Base-by-base conservation (phyloP, 2,888 invertebrate genomes). In the Ichneumoninae sp. region DNA sequence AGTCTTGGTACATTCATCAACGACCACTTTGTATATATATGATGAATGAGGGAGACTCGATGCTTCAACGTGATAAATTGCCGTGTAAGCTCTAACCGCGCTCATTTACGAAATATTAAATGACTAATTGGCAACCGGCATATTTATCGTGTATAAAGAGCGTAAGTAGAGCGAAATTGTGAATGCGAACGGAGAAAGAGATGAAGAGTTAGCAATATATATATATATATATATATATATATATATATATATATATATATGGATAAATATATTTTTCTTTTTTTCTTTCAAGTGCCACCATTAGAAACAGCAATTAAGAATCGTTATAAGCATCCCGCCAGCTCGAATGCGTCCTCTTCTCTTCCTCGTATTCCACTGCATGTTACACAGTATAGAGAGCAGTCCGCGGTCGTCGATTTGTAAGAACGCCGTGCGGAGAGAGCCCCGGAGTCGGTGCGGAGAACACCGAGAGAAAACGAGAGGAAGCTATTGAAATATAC, bases 271-370 rank as follows among this genome's bases (percentile, higher is more conserved):
- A 26, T 22, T 33, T n/a, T 57, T 26, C 4, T 6, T 33, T 33
- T 33, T 33, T 33, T 65, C 36, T 66, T 75, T 66, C 62, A 57
- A 76, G 52, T 57, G 54, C 40, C 40, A 69, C 44, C 57, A 57
- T 77, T 69, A 77, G 69, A 77, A 60, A 74, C 74, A 33, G 80
- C 74, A 80, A 80, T 80, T 74, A 74, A 80, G 68, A 66, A 22
- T 54, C 66, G 54, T 74, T 74, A 44, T 47, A 65, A 65, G 52
- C 36, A 36, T 65, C 52, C 50, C 60, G 33, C 26, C 13, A 44
- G n/a, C 30, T 33, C 54, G 33, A 47, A 70, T 52, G 19, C 50
- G 4, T 71, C 54, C 54, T 71, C 50, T 71, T 33, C 54, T 33
- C 50, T 71, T 71, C 7, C 19, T 22, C 30, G 50, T 71, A 19